Evolutionary conservation across 2,888 invertebrate species (phyloP).

Genomic region (Allophyes oxyacanthae): DNA sequence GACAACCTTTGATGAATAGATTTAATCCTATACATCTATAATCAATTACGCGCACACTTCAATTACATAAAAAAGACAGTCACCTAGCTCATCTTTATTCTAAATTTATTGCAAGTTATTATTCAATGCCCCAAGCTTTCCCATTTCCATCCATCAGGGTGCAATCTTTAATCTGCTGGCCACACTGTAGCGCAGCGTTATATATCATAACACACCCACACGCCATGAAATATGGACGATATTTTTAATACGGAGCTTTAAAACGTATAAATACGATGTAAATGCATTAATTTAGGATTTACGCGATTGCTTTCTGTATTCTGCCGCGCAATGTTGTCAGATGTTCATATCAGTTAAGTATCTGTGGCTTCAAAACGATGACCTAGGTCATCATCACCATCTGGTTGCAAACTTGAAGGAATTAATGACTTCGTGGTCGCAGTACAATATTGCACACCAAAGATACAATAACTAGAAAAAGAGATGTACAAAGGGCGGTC

Average conservation of each 20-base stretch:
- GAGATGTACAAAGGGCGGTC: too few relatives aligned
- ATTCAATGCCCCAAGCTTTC: constrained; percentile 63
- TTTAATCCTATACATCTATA: constrained; percentile 20
- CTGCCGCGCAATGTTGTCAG: constrained; percentile 17
- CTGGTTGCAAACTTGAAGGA: too few relatives aligned
- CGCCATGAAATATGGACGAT: constrained; percentile 53
- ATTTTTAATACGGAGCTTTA: constrained; percentile 52
- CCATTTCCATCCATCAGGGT: constrained; percentile 70
- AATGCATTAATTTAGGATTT: constrained; percentile 43
- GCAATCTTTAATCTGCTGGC: constrained; percentile 71
- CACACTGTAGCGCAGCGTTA: constrained; percentile 51
- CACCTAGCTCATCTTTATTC: constrained; percentile 48
- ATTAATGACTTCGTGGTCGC: too few relatives aligned
- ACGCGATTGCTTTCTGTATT: constrained; percentile 17
- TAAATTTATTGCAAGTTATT: constrained; percentile 60
- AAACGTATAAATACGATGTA: constrained; percentile 43
- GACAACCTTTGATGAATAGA: too few relatives aligned
- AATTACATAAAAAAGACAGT: constrained; percentile 30
- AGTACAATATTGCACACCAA: too few relatives aligned
- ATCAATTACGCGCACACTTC: constrained; percentile 32
- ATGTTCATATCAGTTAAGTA: neutral
- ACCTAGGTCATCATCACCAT: too few relatives aligned
- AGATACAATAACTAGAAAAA: too few relatives aligned
- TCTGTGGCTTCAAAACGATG: too few relatives aligned
- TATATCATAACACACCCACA: constrained; percentile 69